phyloP scores from a whole-genome alignment of 2,888 invertebrate species.

The Bellardia pandia region DNA sequence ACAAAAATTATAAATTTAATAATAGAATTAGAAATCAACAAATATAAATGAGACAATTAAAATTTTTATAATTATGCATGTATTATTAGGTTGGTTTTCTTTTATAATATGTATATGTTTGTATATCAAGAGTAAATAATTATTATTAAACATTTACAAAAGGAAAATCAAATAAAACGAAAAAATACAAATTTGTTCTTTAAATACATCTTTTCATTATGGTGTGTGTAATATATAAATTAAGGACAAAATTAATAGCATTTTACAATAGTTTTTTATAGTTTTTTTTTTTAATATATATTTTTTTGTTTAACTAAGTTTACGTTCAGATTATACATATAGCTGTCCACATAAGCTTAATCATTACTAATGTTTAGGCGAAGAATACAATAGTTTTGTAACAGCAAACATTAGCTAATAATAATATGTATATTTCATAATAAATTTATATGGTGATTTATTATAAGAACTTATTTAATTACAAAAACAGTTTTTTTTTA shows the following conservation, averaged over 20 bases:
- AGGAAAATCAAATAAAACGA: constrained; percentile 29
- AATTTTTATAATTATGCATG: constrained; percentile 10
- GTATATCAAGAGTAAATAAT: constrained; percentile 41
- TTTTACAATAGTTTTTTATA: constrained; percentile 57
- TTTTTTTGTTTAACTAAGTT: background rate
- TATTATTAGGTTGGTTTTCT: constrained; percentile 24
- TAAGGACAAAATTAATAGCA: constrained; percentile 46
- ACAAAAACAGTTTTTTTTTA: too few relatives aligned
- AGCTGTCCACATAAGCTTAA: too few relatives aligned
- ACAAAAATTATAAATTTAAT: constrained; percentile 43
- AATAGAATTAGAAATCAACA: constrained; percentile 52
- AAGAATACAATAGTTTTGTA: too few relatives aligned
- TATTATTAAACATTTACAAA: constrained; percentile 59
- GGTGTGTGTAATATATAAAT: constrained; percentile 17
- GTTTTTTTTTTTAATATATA: constrained; percentile 49
- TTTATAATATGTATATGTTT: background rate
- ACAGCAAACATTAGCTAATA: too few relatives aligned
- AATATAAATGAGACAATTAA: constrained; percentile 45
- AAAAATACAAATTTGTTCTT: constrained; percentile 22
- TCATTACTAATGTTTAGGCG: too few relatives aligned
- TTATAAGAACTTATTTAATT: too few relatives aligned
- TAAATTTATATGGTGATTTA: too few relatives aligned
- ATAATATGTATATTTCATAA: too few relatives aligned
- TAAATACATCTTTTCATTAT: constrained; percentile 41
- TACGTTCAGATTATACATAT: too few relatives aligned